Evolutionary conservation across 2,888 invertebrate genomes (phyloP).

Genomic region (Graphium colonna): DNA sequence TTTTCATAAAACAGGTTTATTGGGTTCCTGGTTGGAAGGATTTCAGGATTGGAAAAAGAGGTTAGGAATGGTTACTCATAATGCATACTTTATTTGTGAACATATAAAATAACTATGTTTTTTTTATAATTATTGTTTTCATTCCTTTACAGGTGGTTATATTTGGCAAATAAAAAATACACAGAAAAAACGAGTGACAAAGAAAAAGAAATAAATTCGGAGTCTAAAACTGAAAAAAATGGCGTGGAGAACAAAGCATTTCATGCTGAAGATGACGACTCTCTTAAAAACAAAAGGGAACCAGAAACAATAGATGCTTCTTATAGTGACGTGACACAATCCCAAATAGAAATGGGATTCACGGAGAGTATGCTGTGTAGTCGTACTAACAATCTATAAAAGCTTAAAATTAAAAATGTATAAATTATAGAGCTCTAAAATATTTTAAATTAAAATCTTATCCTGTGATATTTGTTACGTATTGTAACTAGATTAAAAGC

Average conservation of each 20-base stretch:
- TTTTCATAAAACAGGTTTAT: no score
- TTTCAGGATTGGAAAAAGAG: no score
- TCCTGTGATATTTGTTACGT: slow-evolving; percentile 23
- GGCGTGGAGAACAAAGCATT: slow-evolving; percentile 71
- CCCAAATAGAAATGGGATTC: slow-evolving; percentile 65
- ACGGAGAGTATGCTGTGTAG: slow-evolving; percentile 61
- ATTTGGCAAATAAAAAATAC: slow-evolving; percentile 83
- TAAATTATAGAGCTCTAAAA: background rate
- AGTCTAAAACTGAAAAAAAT: slow-evolving; percentile 40
- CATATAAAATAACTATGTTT: background rate
- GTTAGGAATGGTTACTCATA: no score
- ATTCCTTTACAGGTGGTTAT: slow-evolving; percentile 82
- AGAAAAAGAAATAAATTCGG: slow-evolving; percentile 36
- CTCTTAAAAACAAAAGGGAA: slow-evolving; percentile 37
- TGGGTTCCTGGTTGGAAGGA: no score
- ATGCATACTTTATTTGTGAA: background rate
- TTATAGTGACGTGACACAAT: slow-evolving; percentile 46
- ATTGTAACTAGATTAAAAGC: slow-evolving; percentile 9
- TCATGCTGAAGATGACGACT: slow-evolving; percentile 60
- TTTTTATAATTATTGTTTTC: background rate
- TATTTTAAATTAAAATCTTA: slow-evolving; percentile 4
- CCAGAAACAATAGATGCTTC: slow-evolving; percentile 29
- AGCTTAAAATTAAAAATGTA: background rate
- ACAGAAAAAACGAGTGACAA: slow-evolving; percentile 32
- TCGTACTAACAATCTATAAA: slow-evolving; percentile 52